Conservation (phyloP, 2,113 vertebrate genomes). For the Ellobius talpinus region DNA sequence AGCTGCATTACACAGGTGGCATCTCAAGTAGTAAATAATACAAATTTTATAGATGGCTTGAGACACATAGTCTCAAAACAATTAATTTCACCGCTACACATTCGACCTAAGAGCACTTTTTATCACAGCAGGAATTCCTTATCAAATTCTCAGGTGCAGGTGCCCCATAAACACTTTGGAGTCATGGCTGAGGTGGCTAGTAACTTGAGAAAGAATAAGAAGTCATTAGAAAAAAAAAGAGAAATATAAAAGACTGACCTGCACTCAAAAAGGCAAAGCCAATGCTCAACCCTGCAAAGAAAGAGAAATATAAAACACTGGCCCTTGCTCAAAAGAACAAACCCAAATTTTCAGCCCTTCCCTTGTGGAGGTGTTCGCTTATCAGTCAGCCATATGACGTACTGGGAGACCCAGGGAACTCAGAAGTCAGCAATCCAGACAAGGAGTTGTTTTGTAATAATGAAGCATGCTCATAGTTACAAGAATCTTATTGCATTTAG, state of each 20-base stretch:
- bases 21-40: constrained; percentile 79
- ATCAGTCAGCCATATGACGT: neutral
- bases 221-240: constrained; percentile 52
- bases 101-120: constrained; percentile 83
- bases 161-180: constrained; percentile 75
- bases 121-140: constrained; percentile 83
- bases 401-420: neutral
- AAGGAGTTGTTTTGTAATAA: neutral
- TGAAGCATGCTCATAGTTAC: neutral
- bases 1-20: constrained; percentile 83
- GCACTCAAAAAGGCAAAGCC: neutral
- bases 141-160: constrained; percentile 83
- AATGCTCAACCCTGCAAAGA: neutral
- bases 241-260: constrained; percentile 11
- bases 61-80: constrained; percentile 83
- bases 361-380: neutral
- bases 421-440: neutral
- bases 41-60: constrained; percentile 80
- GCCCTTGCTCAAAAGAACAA: neutral
- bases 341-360: neutral
- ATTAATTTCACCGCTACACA: constrained; percentile 83
- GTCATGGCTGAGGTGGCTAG: neutral
- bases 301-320: constrained; percentile 21
- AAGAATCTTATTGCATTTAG: neutral
- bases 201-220: constrained; percentile 16